Base-by-base conservation (phyloP, 2,113 vertebrate species). In the Odontesthes bonariensis region DNA sequence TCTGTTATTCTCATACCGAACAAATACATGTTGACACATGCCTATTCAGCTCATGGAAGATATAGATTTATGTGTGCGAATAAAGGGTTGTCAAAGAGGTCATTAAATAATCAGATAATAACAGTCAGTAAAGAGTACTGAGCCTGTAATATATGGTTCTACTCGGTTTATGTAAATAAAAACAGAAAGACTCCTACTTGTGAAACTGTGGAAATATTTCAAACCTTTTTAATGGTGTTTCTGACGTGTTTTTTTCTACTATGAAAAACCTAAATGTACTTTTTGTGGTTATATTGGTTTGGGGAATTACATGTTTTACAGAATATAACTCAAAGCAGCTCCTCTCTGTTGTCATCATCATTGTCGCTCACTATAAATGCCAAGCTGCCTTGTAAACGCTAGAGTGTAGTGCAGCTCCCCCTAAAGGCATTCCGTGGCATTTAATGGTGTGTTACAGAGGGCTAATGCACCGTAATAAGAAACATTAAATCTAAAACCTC, bases 281-380 rank as follows among this genome's bases (percentile, higher is more conserved):
- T 53, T 53, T 73, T 57, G 53, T 82, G 69, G 60, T 60, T 38
- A 27, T 33, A 31, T 10, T 14, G n/a, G 31, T 59, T 12, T 2
- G 22, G 32, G 51, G 55, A 75, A 80, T 70, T 6, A 61, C 8
- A 69, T 19, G 20, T 69, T 82, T 52, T 42, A 32, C 51, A 52
- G 32, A n/a, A 1, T 47, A 20, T 40, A 17, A 61, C 52, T 32
- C 53, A 19, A 5, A 3, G 8, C 46, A 60, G 63, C 60, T 20
- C 27, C 61, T 63, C 19, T 75, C 23, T 79, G 47, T 56, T 27
- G 1, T 79, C 44, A 78, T 80, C 27, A 61, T 81, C 14, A 31
- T 35, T 46, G 51, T 58, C 47, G 52, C 14, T 46, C 49, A 20
- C 1, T 11, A 4, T 20, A 33, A 40, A 61, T 13, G 44, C 75